Base-by-base conservation (phyloP, 2,113 vertebrate genomes). In the Corvus moneduloides region DNA sequence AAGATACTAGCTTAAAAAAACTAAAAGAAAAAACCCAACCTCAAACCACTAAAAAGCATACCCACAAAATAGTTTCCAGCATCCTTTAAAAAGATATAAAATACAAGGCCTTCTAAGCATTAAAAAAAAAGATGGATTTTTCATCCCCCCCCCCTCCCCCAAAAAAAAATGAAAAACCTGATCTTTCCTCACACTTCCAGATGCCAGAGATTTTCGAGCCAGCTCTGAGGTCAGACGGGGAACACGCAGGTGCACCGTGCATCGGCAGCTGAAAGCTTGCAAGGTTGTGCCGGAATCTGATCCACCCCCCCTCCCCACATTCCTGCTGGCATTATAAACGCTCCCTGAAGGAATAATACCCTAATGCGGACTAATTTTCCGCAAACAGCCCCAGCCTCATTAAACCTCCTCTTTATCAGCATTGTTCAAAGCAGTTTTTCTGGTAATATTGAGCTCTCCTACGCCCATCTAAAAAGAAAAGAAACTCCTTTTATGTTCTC, bases 221-320 rank as follows among this genome's bases (percentile, higher is more conserved):
- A 81, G 77, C 89, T 86, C 85, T 46, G 95, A 97, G 97, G 98
- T 98, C 97, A 97, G 88, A 78, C 41, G 91, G 88, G 97, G 97
- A 98, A 97, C 97, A 96, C 24, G 92, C 98, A 98, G 98, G 98
- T 98, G 98, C 97, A 95, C 88, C 20, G 26, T 11, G 51, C 52
- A 85, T 95, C 80, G 61, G 91, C 85, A 92, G 95, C 84, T 95
- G 89, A 98, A 97, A 97, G 95, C 89, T 86, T 85, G 93, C 58
- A 90, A 97, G 92, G 95, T 58, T 89, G 87, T 6, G 2, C 71
- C 14, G 96, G 89, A 98, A 98, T 95, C 92, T 7, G 96, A 98
- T 98, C 97, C 43, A 21, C 54, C 49, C 46, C 16, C 90, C 56
- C 19, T 21, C 17, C 51, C 89, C 87, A 96, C 97, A 98, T 98